Percentiles rank a stretch among this genome's conserved stretches.
Conservation (phyloP, 1,140 invertebrate genomes). For the Plectrocnemia conspersa region DNA sequence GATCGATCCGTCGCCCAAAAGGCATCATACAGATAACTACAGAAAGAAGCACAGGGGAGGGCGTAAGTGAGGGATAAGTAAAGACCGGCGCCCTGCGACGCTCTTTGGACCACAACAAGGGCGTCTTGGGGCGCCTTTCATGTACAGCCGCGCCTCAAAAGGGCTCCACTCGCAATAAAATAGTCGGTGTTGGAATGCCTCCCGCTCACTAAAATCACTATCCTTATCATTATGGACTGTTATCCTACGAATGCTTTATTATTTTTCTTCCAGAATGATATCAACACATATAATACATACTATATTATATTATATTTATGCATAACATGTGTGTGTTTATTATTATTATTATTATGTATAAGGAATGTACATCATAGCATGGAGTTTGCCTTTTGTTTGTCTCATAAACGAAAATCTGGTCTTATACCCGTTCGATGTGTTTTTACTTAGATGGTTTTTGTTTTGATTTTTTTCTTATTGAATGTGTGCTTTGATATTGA, state of each 20-base stretch:
- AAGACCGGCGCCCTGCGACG: background rate
- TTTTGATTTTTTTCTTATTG: constrained; percentile 28
- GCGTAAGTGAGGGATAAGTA: constrained; percentile 47
- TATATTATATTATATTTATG: too few relatives aligned
- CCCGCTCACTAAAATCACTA: constrained; percentile 16
- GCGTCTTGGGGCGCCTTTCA: too few relatives aligned
- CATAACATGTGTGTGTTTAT: too few relatives aligned
- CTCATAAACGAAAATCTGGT: background rate
- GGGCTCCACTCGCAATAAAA: constrained; percentile 9
- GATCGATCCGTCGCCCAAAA: constrained; percentile 38
- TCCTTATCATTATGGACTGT: constrained; percentile 27
- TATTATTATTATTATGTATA: too few relatives aligned
- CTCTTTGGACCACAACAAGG: background rate
- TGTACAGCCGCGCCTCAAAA: background rate
- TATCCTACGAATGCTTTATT: constrained; percentile 30
- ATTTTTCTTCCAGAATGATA: constrained; percentile 27
- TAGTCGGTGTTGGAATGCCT: constrained; percentile 29
- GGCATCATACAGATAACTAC: constrained; percentile 44
- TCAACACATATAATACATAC: too few relatives aligned
- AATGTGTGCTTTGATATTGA: constrained; percentile 31
- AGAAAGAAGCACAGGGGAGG: constrained; percentile 50
- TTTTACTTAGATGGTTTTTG: constrained; percentile 17
- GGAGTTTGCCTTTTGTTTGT: constrained; percentile 26
- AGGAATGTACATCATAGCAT: constrained; percentile 36
- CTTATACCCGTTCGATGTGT: constrained; percentile 21